Percentiles rank a stretch among this genome's conserved stretches.
These are phyloP conservation scores for Cistogaster globosa DNA, from an alignment of 2,888 invertebrate genomes.

Conservation along the genomic window DNA sequence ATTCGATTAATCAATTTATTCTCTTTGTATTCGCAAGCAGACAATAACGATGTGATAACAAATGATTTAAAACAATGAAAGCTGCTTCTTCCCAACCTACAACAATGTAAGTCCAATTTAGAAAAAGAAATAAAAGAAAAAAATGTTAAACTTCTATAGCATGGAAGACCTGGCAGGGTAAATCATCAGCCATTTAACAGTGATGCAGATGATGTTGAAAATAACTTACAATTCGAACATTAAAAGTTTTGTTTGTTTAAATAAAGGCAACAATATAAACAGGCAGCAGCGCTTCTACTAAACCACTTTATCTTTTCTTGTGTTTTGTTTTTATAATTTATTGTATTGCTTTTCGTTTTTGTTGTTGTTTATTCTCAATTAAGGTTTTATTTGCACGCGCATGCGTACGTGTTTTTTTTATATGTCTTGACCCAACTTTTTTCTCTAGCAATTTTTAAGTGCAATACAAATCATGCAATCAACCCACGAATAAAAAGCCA, in stretches of 20 bases:
- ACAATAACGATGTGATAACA: not conserved
- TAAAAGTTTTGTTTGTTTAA: constrained; percentile 27
- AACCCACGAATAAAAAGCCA: constrained; percentile 5
- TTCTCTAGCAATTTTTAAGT: constrained; percentile 5
- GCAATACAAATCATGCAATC: constrained; percentile 22
- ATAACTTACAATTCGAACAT: constrained; percentile 15
- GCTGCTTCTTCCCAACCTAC: constrained; percentile 1
- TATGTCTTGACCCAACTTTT: constrained; percentile 6
- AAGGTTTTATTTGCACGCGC: constrained; percentile 66
- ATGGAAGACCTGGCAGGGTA: not conserved
- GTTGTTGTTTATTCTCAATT: constrained; percentile 58
- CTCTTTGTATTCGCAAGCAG: too few species aligned
- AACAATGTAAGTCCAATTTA: constrained; percentile 47
- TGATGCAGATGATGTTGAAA: constrained; percentile 28
- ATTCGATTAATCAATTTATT: too few species aligned
- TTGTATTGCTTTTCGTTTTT: not conserved
- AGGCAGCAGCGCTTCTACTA: not conserved
- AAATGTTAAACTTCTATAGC: not conserved
- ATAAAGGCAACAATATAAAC: constrained; percentile 7
- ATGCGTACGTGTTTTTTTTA: constrained; percentile 62
- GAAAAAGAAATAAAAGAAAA: constrained; percentile 21
- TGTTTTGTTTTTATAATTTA: not conserved
- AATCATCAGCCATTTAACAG: constrained; percentile 55
- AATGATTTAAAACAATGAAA: not conserved
- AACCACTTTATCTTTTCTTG: not conserved